A percentile compares a stretch with the other conserved stretches of the same genome.
Evolutionary conservation across 2,113 vertebrate genomes (phyloP).

Genomic region (Spilogale gracilis): DNA sequence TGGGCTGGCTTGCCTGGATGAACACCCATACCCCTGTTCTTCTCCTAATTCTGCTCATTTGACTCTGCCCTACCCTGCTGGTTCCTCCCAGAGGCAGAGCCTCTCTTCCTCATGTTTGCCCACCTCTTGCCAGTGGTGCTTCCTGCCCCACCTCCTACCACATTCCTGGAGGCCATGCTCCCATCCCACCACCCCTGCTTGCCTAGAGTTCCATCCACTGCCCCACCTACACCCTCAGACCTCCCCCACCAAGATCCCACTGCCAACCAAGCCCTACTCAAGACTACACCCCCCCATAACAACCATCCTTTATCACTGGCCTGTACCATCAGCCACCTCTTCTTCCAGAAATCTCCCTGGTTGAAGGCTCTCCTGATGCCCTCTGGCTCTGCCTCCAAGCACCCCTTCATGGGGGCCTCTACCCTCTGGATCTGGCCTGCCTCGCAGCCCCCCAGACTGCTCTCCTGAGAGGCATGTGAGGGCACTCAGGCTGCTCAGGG

Average conservation of each 20-base stretch:
- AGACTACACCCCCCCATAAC: fast-evolving
- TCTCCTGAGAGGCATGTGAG: neutral
- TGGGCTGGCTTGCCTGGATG: fast-evolving
- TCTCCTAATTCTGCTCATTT: neutral
- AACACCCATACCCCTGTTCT: too few relatives aligned
- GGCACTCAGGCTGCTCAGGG: fast-evolving
- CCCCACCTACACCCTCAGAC: too few relatives aligned
- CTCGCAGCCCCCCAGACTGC: neutral
- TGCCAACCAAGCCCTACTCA: neutral
- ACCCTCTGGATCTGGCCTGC: neutral
- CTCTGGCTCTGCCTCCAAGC: neutral
- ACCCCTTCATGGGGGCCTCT: fast-evolving
- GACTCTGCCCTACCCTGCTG: fast-evolving
- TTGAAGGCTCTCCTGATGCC: neutral
- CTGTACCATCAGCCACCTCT: fast-evolving
- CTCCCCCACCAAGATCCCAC: too few relatives aligned
- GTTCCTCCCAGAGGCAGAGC: neutral
- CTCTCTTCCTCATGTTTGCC: fast-evolving
- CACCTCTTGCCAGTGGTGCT: fast-evolving
- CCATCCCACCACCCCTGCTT: fast-evolving
- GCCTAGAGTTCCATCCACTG: fast-evolving
- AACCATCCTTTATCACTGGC: fast-evolving
- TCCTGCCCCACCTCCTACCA: too few relatives aligned
- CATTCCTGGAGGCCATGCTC: neutral
- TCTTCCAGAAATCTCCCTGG: neutral